phyloP scores from a whole-genome alignment of 2,888 invertebrate species.

The Cheilosia grossa region DNA sequence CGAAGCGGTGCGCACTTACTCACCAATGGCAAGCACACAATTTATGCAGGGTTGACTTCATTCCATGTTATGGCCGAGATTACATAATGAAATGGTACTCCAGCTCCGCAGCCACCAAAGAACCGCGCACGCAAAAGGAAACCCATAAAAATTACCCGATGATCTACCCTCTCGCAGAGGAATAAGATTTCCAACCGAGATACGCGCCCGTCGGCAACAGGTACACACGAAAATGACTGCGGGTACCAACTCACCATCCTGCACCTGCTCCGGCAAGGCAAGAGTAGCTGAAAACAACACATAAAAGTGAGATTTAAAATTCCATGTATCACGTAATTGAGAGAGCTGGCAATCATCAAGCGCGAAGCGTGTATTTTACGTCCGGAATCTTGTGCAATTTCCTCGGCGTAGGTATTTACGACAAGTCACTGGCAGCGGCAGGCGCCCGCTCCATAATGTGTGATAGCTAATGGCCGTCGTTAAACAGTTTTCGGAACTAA shows the following conservation, averaged over 20 bases:
- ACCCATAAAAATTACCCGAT: slow-evolving; percentile 59
- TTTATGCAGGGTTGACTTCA: slow-evolving; percentile 64
- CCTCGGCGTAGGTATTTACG: slow-evolving; percentile 25
- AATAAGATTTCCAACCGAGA: slow-evolving; percentile 28
- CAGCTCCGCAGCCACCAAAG: background rate
- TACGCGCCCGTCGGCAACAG: slow-evolving; percentile 44
- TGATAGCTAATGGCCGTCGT: slow-evolving; percentile 35
- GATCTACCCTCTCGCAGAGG: slow-evolving; percentile 37
- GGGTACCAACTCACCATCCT: slow-evolving; percentile 9
- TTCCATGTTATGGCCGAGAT: slow-evolving; percentile 49
- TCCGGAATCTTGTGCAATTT: slow-evolving; percentile 50
- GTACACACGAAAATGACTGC: slow-evolving; percentile 13
- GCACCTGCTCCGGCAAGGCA: background rate
- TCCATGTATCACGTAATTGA: slow-evolving; percentile 73
- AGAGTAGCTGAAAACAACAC: slow-evolving; percentile 5
- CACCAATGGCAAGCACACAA: slow-evolving; percentile 32
- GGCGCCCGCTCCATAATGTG: background rate
- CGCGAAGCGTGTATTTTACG: slow-evolving; percentile 34
- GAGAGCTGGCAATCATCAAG: slow-evolving; percentile 50
- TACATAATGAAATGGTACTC: slow-evolving; percentile 65
- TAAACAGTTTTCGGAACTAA: slow-evolving; percentile 47
- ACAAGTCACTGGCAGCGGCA: slow-evolving; percentile 1
- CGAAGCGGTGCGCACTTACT: slow-evolving; percentile 20
- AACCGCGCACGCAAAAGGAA: slow-evolving; percentile 20
- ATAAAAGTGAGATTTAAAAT: slow-evolving; percentile 61